These are phyloP conservation scores for Sympetrum striolatum DNA, from an alignment of 2,888 invertebrate species.

Conservation along the genomic window DNA sequence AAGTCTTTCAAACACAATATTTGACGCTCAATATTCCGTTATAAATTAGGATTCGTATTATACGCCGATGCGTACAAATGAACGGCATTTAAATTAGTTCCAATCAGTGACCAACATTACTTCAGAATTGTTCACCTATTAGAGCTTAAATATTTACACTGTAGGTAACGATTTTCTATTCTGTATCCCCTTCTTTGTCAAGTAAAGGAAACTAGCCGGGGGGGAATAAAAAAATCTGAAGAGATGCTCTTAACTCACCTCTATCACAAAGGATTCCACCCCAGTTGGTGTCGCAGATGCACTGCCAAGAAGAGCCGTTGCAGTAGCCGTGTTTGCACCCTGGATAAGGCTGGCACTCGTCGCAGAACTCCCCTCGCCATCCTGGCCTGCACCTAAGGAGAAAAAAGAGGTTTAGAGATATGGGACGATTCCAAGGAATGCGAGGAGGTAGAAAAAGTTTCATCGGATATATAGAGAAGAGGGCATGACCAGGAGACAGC, in stretches of 20 bases:
- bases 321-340: conserved; percentile 97
- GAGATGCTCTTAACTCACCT: conserved; percentile 62
- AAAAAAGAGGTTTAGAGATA: background rate
- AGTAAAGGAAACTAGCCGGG: background rate
- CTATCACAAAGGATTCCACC: conserved; percentile 98
- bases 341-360: conserved; percentile 93
- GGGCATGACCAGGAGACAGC: background rate
- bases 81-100: too few species aligned
- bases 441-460: background rate
- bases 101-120: too few species aligned
- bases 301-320: conserved; percentile 92
- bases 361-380: conserved; percentile 91
- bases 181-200: too few species aligned
- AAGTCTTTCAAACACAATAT: too few species aligned
- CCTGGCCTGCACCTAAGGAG: conserved; percentile 85
- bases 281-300: conserved; percentile 98
- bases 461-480: background rate
- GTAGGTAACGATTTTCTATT: too few species aligned
- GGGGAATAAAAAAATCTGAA: background rate
- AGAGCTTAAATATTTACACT: too few species aligned
- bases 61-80: too few species aligned
- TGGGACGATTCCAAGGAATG: background rate
- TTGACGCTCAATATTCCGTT: too few species aligned
- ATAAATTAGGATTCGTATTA: too few species aligned
- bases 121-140: too few species aligned